Percentiles rank a stretch among this genome's conserved stretches.
phyloP scores from a whole-genome alignment of 2,113 vertebrate species.

The Callorhinus ursinus region DNA sequence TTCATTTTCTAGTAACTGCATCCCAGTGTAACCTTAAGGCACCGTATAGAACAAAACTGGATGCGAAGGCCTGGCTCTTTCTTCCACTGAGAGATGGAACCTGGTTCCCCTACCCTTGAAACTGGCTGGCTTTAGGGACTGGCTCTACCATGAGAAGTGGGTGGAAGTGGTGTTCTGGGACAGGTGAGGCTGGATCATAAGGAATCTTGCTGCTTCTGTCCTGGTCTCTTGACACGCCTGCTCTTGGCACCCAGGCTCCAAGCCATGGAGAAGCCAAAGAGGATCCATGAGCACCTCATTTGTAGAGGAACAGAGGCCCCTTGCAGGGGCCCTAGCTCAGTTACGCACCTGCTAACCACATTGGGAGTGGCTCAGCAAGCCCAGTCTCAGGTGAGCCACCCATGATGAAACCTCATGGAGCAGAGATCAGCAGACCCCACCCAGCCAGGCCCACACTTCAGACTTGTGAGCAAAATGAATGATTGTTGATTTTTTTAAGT shows the following conservation, averaged over 20 bases:
- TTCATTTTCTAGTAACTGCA: neutral
- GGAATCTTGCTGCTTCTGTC: neutral
- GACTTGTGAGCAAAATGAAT: neutral
- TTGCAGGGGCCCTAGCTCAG: neutral
- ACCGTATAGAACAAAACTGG: neutral
- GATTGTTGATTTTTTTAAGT: neutral
- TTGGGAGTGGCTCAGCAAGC: neutral
- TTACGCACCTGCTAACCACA: rapidly evolving
- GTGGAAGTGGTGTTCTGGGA: rapidly evolving
- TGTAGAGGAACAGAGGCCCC: too few relatives aligned
- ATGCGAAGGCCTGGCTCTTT: rapidly evolving
- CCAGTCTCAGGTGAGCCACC: rapidly evolving
- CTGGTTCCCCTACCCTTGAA: neutral
- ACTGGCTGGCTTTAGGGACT: neutral
- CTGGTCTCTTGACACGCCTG: neutral
- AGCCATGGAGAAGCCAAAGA: neutral
- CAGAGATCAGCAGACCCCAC: neutral
- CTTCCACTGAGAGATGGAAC: neutral
- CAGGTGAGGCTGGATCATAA: rapidly evolving
- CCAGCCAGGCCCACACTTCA: neutral
- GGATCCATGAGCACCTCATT: rapidly evolving
- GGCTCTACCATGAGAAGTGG: rapidly evolving
- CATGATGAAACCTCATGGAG: too few relatives aligned
- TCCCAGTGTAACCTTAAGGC: neutral
- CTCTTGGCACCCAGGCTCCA: neutral